Conservation (phyloP, 2,797 vertebrate species). For the Bucorvus abyssinicus region DNA sequence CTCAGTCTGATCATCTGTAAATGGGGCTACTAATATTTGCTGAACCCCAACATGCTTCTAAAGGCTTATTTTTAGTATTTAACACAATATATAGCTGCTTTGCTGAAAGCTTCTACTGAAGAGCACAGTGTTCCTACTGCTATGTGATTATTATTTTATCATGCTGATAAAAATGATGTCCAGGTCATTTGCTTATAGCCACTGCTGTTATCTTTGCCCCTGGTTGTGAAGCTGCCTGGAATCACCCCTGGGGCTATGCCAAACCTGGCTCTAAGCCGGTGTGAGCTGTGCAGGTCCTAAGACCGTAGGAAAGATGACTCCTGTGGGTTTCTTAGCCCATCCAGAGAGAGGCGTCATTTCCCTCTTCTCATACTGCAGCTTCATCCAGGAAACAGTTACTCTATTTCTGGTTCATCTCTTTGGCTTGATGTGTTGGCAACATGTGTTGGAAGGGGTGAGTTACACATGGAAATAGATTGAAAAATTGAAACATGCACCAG, state of each 20-base stretch:
- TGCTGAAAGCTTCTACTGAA: background rate
- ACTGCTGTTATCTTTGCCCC: background rate
- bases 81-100: background rate
- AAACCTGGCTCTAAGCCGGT: background rate
- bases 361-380: background rate
- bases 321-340: accelerated
- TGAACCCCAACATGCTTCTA: background rate
- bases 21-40: background rate
- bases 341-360: background rate
- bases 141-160: background rate
- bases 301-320: background rate
- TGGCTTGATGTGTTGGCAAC: background rate
- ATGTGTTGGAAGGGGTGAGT: background rate
- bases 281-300: background rate
- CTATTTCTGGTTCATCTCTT: background rate
- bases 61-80: background rate
- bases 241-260: background rate
- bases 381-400: background rate
- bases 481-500: background rate
- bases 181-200: background rate
- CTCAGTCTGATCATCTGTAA: background rate
- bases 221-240: background rate
- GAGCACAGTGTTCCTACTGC: background rate
- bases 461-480: background rate
- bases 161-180: background rate